A percentile compares a stretch with the other conserved stretches of the same genome.
These are phyloP conservation scores for Drosophila melanocephala DNA, from an alignment of 2,888 invertebrate genomes.

Conservation along the genomic window DNA sequence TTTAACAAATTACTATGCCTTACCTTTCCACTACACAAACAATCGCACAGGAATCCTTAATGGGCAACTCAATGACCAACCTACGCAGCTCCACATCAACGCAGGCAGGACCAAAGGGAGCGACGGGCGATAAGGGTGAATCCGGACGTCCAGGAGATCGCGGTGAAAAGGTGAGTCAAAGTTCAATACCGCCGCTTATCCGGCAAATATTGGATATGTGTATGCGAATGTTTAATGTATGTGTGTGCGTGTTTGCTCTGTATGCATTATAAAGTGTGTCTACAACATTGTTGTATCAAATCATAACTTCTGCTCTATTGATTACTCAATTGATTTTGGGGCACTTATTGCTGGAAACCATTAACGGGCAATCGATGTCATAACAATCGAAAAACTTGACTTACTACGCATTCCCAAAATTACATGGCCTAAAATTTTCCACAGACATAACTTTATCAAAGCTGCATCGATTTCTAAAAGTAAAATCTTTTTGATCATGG, in stretches of 20 bases:
- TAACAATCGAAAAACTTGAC: not conserved
- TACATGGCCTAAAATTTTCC: not conserved
- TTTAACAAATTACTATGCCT: constrained; percentile 79
- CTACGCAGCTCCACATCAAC: constrained; percentile 88
- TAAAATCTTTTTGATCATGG: not conserved
- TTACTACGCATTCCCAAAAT: not conserved
- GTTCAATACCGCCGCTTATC: constrained; percentile 47
- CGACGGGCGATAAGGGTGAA: constrained; percentile 89
- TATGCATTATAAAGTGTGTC: constrained; percentile 56
- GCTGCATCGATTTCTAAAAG: not conserved
- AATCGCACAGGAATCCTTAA: constrained; percentile 87
- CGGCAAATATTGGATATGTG: constrained; percentile 28
- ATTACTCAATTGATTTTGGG: constrained; percentile 81
- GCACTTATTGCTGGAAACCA: constrained; percentile 31
- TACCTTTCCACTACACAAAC: constrained; percentile 32
- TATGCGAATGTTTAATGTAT: constrained; percentile 10
- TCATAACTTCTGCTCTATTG: constrained; percentile 82
- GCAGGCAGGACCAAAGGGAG: constrained; percentile 91
- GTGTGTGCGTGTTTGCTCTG: constrained; percentile 8
- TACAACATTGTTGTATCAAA: constrained; percentile 59
- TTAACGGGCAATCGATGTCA: constrained; percentile 17
- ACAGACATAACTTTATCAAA: not conserved
- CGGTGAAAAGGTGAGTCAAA: constrained; percentile 89
- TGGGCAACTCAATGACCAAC: constrained; percentile 86
- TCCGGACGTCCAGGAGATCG: constrained; percentile 89